Base-by-base conservation (phyloP, 2,797 vertebrate species). In the Argentina silus region DNA sequence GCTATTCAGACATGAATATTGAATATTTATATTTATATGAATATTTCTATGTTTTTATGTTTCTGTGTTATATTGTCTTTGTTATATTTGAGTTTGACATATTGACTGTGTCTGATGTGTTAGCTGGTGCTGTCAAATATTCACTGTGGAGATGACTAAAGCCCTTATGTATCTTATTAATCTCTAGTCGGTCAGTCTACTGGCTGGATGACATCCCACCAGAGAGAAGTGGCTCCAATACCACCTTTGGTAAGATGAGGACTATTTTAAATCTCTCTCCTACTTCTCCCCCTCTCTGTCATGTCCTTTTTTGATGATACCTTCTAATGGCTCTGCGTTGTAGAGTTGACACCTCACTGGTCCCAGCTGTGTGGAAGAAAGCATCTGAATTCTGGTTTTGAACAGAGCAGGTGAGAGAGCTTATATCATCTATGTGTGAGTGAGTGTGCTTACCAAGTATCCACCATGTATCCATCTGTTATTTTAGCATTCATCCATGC, bases 201-300 rank as follows among this genome's bases (percentile, higher is more conserved):
- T 93, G 92, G 92, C 81, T 93, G 66, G 92, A 94, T 80, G 74
- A 88, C 48, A 66, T 91, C 43, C 90, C 90, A 42, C 68, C 57
- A 7, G 48, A 86, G 23, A 80, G 27, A 17, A 82, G 64, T 0
- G 53, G 44, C 36, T 59, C 75, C 61, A 73, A 72, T 56, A 88
- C 88, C 0, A 73, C 15, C 55, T 78, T 65, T 43, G 88, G 92
- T 93, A 78, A n/a, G 42, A 60, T 27, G 14, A 77, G 62, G 21
- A 7, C 59, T 51, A 59, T 59, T n/a, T n/a, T n/a, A n/a, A n/a
- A 7, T 9, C 60, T 43, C 50, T 43, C 12, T 53, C 9, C 10
- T 11, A 27, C 11, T 60, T 23, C 56, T 3, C 19, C 17, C 21
- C 59, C n/a, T 19, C 23, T 72, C 0, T 50, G 57, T 36, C 74